Conservation (phyloP, 1,140 invertebrate genomes). For the Homarus americanus region DNA sequence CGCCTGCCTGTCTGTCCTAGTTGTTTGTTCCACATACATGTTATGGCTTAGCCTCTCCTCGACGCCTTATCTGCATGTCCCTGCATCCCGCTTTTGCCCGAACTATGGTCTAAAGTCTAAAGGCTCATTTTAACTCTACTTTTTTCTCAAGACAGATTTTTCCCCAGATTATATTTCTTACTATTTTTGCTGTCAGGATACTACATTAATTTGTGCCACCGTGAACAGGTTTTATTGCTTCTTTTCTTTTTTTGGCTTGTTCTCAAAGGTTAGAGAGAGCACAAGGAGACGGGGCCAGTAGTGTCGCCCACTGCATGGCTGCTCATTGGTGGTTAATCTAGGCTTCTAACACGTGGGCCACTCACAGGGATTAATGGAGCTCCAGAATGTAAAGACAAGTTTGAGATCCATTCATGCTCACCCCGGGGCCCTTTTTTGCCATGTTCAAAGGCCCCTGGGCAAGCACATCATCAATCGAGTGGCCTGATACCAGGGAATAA, state of each 20-base stretch:
- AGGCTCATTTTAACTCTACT: constrained; percentile 6
- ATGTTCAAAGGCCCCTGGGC: too few species aligned
- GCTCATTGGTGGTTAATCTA: constrained; percentile 17
- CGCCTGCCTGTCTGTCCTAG: constrained; percentile 56
- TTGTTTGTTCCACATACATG: constrained; percentile 29
- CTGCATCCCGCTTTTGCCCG: constrained; percentile 36
- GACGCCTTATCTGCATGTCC: constrained; percentile 36
- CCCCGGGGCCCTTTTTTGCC: background rate
- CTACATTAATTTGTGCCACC: constrained; percentile 24
- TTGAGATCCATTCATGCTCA: background rate
- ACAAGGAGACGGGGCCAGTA: constrained; percentile 12
- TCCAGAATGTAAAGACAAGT: background rate
- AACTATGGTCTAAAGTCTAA: background rate
- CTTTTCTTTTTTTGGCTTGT: constrained; percentile 33
- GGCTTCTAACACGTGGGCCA: background rate
- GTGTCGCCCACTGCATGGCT: constrained; percentile 35
- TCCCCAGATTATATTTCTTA: background rate
- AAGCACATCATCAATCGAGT: too few species aligned
- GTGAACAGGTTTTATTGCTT: constrained; percentile 8
- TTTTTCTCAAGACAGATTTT: background rate
- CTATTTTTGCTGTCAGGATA: background rate
- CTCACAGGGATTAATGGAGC: background rate
- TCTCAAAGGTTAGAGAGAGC: constrained; percentile 17
- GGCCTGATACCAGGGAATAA: too few species aligned
- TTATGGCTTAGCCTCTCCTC: constrained; percentile 7